These are phyloP conservation scores for Escarpia spicata DNA, from an alignment of 2,888 invertebrate genomes.

Conservation along the genomic window DNA sequence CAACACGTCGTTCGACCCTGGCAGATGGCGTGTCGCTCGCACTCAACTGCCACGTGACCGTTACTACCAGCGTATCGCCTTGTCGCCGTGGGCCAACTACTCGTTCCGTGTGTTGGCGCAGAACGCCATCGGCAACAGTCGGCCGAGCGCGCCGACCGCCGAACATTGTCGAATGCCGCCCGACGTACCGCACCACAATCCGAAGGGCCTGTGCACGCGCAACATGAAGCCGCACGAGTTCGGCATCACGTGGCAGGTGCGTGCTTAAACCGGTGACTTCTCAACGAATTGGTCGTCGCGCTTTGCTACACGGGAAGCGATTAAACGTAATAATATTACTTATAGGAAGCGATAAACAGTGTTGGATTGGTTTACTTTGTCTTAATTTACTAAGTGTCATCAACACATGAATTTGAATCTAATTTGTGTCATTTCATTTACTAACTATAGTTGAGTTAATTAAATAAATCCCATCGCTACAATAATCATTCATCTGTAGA, in stretches of 20 bases:
- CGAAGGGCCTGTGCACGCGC: conserved; percentile 39
- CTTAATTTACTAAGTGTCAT: background rate
- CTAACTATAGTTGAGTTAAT: no score
- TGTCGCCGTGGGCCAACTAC: conserved; percentile 48
- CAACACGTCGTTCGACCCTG: conserved; percentile 44
- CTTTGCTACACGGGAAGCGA: background rate
- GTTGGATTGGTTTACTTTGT: background rate
- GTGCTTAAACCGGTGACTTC: conserved; percentile 19
- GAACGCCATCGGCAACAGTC: conserved; percentile 33
- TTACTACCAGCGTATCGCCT: conserved; percentile 42
- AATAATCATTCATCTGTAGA: no score
- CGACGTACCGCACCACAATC: conserved; percentile 40
- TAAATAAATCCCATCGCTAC: no score
- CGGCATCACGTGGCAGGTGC: conserved; percentile 40
- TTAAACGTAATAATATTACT: background rate
- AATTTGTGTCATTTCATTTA: background rate
- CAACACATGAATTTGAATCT: background rate
- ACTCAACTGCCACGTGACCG: conserved; percentile 36
- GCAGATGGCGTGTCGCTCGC: conserved; percentile 40
- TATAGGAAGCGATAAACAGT: background rate
- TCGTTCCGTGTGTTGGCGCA: conserved; percentile 40
- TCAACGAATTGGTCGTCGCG: background rate
- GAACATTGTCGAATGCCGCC: conserved; percentile 34
- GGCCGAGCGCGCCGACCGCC: conserved; percentile 29
- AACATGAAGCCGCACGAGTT: conserved; percentile 40